Base-by-base conservation (phyloP, 2,113 vertebrate genomes). In the Brachionichthys hirsutus region DNA sequence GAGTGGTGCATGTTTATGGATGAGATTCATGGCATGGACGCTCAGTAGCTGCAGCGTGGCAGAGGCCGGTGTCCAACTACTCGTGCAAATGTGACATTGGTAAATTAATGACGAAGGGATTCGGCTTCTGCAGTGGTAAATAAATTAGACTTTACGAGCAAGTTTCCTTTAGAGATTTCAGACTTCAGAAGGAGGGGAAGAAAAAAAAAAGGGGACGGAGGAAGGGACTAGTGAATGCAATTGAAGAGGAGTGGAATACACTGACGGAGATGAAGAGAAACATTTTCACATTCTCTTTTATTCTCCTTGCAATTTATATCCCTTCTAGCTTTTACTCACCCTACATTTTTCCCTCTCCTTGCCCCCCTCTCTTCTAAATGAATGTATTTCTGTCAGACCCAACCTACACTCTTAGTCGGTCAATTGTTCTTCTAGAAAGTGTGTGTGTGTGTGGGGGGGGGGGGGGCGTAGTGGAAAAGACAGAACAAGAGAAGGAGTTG, bases 71-170 rank as follows among this genome's bases (percentile, higher is more conserved):
- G 77, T 88, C 81, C 73, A 76, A 73, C 63, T 42, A 17, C 45
- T 77, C 64, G 64, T 10, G 12, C 63, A 83, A 83, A 81, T 75
- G 64, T 68, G 67, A 77, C 61, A 68, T 14, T 57, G 47, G 77
- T 81, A 83, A 80, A 80, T 84, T 87, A 86, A 80, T 82, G 78
- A 80, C 62, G 66, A 83, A 53, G 69, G 55, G 59, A 72, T 78
- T 16, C 76, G 77, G 85, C 73, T 78, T 16, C 76, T 77, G 85
- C 73, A 59, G 62, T 63, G 43, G 69, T 83, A 78, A 85, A 83
- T 85, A 80, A 85, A 85, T 87, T 70, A 84, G 65, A 66, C 54
- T 64, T 70, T 67, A 49, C 4, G 34, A 67, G 75, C 9, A 9
- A 66, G 66, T 63, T 73, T 74, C 79, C 82, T 77, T n/a, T 2